phyloP scores from a whole-genome alignment of 2,888 invertebrate genomes.

The Norana najaformis region DNA sequence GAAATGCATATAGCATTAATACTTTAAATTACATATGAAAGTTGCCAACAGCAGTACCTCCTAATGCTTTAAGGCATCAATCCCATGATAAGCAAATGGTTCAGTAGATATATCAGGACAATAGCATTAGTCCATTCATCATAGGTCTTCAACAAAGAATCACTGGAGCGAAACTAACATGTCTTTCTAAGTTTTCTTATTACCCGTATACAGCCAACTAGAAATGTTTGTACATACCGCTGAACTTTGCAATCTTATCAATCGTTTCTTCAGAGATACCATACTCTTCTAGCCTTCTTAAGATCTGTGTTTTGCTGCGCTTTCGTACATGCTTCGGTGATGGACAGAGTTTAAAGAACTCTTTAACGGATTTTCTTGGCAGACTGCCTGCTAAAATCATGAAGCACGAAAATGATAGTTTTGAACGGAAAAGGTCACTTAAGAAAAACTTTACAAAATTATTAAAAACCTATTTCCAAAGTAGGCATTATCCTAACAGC shows the following conservation, averaged over 20 bases:
- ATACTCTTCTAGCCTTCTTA: background rate
- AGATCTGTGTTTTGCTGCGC: background rate
- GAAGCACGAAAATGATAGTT: background rate
- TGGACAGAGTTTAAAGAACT: slow-evolving; percentile 69
- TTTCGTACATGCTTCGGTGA: slow-evolving; percentile 60
- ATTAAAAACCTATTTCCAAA: no score
- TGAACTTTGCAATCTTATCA: background rate
- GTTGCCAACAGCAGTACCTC: no score
- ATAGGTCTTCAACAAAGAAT: no score
- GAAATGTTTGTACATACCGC: background rate
- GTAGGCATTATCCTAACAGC: background rate
- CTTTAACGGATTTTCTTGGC: slow-evolving; percentile 36
- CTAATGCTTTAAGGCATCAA: no score
- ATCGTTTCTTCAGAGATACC: background rate
- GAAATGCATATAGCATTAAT: no score
- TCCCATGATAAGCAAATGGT: no score
- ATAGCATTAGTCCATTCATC: no score
- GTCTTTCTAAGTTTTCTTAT: no score
- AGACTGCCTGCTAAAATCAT: background rate
- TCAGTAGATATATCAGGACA: no score
- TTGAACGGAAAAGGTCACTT: slow-evolving; percentile 27
- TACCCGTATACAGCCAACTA: no score
- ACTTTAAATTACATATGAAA: background rate
- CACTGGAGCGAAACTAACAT: no score
- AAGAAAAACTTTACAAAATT: background rate